phyloP scores from a whole-genome alignment of 2,113 vertebrate genomes.

The Hyaena hyaena region DNA sequence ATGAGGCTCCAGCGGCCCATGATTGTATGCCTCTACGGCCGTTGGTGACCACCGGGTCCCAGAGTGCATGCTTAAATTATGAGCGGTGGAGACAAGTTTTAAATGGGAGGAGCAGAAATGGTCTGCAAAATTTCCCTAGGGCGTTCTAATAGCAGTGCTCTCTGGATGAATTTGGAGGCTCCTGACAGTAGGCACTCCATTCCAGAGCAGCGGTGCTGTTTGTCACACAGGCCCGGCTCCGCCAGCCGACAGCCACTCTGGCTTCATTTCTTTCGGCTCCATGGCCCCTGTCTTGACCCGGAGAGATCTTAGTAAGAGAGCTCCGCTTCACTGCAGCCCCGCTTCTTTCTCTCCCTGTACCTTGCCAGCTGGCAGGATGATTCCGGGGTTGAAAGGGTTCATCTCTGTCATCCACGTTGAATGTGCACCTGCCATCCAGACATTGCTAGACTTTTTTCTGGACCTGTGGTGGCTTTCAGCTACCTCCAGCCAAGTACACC shows the following conservation, averaged over 20 bases:
- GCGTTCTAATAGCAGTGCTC: background rate
- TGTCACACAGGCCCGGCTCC: background rate
- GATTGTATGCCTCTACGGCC: background rate
- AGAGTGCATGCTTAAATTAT: background rate
- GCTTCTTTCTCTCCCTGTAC: background rate
- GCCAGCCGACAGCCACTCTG: background rate
- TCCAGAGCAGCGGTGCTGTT: background rate
- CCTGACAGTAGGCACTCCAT: background rate
- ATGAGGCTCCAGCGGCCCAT: background rate
- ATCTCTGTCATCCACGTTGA: background rate
- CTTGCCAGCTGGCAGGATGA: background rate
- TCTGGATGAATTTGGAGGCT: background rate
- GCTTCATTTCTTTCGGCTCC: background rate
- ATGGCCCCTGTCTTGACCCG: background rate
- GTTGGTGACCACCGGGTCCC: background rate
- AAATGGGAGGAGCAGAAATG: background rate
- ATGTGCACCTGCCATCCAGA: background rate
- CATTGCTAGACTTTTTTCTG: background rate
- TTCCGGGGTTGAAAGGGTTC: background rate
- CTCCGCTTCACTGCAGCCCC: accelerated
- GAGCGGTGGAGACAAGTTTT: background rate
- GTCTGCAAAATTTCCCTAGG: background rate
- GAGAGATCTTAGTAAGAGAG: background rate
- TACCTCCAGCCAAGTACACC: background rate
- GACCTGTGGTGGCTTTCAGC: background rate